A percentile compares a stretch with the other conserved stretches of the same genome.
Conservation (phyloP, 2,113 vertebrate species). For the Gobiocypris rarus region DNA sequence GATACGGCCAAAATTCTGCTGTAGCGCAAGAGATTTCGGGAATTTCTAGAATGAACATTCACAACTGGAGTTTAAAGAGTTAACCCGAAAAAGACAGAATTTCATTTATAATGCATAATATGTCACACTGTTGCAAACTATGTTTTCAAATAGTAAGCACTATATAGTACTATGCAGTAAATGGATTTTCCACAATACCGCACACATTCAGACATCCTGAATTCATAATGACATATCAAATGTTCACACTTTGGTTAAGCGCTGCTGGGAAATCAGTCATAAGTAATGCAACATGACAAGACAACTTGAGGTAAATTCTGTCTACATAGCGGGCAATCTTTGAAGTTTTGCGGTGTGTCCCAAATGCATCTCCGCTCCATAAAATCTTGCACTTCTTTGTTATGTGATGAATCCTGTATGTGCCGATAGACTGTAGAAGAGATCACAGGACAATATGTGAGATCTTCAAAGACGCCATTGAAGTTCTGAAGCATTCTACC, state of each 20-base stretch:
- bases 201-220: slow-evolving; percentile 8
- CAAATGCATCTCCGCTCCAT: background rate
- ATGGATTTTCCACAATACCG: background rate
- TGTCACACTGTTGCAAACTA: background rate
- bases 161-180: background rate
- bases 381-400: background rate
- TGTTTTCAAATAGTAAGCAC: background rate
- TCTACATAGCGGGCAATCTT: background rate
- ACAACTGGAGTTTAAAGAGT: background rate
- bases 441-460: background rate
- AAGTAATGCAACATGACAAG: slow-evolving; percentile 4
- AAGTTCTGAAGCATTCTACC: background rate
- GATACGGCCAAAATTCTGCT: slow-evolving; percentile 14
- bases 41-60: background rate
- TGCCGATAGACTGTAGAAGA: background rate
- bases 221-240: slow-evolving; percentile 12
- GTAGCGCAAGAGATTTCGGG: background rate
- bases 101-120: too few relatives aligned
- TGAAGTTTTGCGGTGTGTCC: background rate
- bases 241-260: background rate
- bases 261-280: background rate
- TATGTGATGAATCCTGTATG: background rate
- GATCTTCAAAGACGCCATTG: background rate
- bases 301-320: background rate
- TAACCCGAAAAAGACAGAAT: too few relatives aligned